phyloP scores from a whole-genome alignment of 2,113 vertebrate species.

The Tinamus guttatus region DNA sequence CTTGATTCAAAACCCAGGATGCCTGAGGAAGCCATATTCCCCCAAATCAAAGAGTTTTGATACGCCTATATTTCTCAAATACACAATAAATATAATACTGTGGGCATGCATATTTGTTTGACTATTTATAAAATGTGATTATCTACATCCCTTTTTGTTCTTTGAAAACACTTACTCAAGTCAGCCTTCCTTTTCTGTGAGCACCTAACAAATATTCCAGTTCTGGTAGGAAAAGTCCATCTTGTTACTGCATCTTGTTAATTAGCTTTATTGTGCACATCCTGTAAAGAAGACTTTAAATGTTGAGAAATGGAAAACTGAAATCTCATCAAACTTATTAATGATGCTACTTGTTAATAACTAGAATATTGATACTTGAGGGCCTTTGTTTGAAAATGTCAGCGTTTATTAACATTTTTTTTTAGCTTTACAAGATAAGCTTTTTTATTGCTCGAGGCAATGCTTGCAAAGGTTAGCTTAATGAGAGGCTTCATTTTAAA shows the following conservation, averaged over 20 bases:
- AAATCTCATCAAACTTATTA: constrained; percentile 8
- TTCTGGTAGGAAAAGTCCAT: neutral
- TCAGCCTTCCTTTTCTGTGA: neutral
- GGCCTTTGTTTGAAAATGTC: constrained; percentile 43
- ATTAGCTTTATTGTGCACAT: constrained; percentile 24
- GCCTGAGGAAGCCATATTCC: neutral
- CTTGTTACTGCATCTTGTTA: neutral
- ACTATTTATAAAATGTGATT: neutral
- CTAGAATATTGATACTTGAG: neutral
- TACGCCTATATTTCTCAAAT: neutral
- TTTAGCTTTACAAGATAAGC: neutral
- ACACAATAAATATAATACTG: neutral
- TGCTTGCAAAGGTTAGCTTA: neutral
- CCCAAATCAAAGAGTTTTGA: neutral
- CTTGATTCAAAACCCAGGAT: neutral
- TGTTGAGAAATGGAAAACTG: neutral
- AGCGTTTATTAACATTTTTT: constrained; percentile 7
- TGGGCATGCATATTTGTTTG: neutral
- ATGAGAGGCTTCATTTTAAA: neutral
- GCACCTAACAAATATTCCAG: neutral
- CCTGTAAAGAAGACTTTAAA: neutral
- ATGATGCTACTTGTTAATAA: constrained; percentile 34
- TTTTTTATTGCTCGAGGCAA: constrained; percentile 32
- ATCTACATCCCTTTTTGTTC: neutral
- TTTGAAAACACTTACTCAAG: neutral